Evolutionary conservation across 2,113 vertebrate species (phyloP).

Genomic region (Poecilia latipinna): DNA sequence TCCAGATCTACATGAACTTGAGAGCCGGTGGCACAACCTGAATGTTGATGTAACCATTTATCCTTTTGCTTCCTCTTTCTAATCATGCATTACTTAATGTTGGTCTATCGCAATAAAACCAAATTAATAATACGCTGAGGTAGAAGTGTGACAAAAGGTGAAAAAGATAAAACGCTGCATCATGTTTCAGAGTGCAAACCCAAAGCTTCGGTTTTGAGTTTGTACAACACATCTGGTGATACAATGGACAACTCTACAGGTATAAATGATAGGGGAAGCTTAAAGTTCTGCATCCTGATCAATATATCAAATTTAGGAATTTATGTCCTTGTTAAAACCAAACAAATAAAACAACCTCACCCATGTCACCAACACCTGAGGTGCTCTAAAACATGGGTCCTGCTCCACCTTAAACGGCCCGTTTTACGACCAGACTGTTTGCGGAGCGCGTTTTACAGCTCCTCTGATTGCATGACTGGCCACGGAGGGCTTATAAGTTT

Average conservation of each 20-base stretch:
- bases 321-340: background rate
- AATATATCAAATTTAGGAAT: background rate
- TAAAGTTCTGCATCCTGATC: background rate
- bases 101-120: background rate
- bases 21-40: too few species aligned
- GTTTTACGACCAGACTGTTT: constrained; percentile 63
- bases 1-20: too few species aligned
- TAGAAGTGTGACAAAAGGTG: background rate
- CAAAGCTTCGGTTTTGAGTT: too few species aligned
- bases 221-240: background rate
- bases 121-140: background rate
- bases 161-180: background rate
- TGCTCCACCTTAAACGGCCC: constrained; percentile 46
- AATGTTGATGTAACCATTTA: too few species aligned
- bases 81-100: background rate
- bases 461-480: background rate
- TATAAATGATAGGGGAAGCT: background rate
- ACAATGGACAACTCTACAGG: background rate
- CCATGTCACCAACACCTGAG: background rate
- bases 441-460: constrained; percentile 47
- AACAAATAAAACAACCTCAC: constrained; percentile 3
- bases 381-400: background rate
- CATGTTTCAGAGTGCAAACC: background rate
- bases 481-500: constrained; percentile 11
- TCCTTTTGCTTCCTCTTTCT: too few species aligned